Evolutionary conservation across 2,113 vertebrate species (phyloP), one percentile per base, ranked within the genome.

Genomic region (Phaetusa simplex): DNA sequence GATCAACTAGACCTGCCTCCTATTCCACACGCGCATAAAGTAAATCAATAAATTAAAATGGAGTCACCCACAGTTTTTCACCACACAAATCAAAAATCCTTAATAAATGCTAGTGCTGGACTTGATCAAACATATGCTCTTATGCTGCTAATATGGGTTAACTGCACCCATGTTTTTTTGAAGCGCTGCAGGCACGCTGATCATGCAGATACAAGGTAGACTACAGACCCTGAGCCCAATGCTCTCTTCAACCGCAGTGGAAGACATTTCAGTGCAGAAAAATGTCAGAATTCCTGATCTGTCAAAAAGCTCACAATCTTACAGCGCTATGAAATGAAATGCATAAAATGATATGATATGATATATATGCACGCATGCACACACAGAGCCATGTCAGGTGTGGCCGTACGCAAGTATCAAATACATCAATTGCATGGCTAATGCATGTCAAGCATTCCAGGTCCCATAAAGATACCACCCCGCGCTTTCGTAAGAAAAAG

Each of bases 11-110:
- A 88, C 45, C 73, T 4, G 47, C 76, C 78, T 93, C 74, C 64
- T 74, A 70, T 53, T 82, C 73, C 56, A 84, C 38, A 23, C 9
- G 3, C 40, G 10, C 36, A 72, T 17, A 53, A 93, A 80, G 43
- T 92, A 40, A 90, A 80, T 32, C 87, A 45, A 56, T 77, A 84
- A 61, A 93, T 91, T 94, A 97, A 96, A 93, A 96, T 95, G 83
- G 90, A 86, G 87, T 65, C 94, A 76, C 49, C 7, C n/a, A 59
- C n/a, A 11, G 65, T 27, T 86, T 40, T 82, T 32, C 43, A n/a
- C 76, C 11, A 0, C 6, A 43, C 8, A 50, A 59, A 92, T 29
- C 61, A 73, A 70, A 47, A 82, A 67, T 26, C 53, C 64, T 70
- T 61, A 66, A 53, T 3, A 86, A 88, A 86, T 9, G 13, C n/a